Evolutionary conservation across 2,797 vertebrate genomes (phyloP), one percentile per base, ranked within the genome.

Genomic region (Carapus acus): DNA sequence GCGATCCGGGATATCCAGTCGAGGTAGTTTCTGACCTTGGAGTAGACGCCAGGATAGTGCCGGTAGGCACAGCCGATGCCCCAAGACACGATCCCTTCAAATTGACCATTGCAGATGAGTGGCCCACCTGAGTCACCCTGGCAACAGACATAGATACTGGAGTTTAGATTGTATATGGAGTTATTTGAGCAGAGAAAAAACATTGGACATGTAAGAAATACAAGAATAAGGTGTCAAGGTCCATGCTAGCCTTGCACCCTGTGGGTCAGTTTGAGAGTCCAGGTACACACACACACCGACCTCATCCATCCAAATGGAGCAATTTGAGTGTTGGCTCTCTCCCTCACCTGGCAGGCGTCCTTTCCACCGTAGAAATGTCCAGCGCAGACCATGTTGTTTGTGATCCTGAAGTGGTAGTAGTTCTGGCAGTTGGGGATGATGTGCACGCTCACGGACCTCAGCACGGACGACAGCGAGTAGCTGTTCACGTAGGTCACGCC

Each of bases 41-140:
- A 87, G 81, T 90, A 90, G 50, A 90, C 88, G 0, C 88, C 89
- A 2, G 89, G 88, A 63, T 81, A 90, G 60, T 70, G 79, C 14
- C 78, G 18, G 44, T 83, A 71, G 36, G 85, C 89, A 50, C 89
- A 90, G 42, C 87, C 79, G 2, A 87, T 85, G 40, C 88, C 89
- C 89, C 89, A 90, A 11, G 89, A 90, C 13, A 90, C 89, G 12
- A 90, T 88, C 19, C 89, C 89, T 66, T 88, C 85, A 51, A 89
- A 75, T 58, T 46, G 60, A 5, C 84, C 84, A 0, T 85, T 68
- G 60, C 89, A 90, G 23, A 90, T 11, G 0, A 90, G 83, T 8
- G 89, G 87, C 36, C 89, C 88, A n/a, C 89, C 89, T 2, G 89
- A 90, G 66, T 90, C 89, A 1, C 88, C 88, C 89, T 90, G 79